A percentile compares a stretch with the other conserved stretches of the same genome.
Conservation (phyloP, 2,113 vertebrate genomes). For the Pelecanus crispus region DNA sequence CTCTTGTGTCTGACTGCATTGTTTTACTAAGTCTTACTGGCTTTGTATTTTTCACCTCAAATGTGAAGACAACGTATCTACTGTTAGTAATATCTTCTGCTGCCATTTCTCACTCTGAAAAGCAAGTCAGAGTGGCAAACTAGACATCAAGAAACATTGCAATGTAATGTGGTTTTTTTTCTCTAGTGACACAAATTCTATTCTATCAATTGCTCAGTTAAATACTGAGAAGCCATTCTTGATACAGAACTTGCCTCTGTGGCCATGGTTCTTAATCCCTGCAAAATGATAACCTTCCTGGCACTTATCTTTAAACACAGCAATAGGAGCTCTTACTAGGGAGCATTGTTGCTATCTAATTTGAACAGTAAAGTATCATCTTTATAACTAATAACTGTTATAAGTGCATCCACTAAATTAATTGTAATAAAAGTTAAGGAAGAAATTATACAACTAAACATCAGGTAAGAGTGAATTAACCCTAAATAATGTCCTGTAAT, state of each 20-base stretch:
- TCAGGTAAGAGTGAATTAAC: background rate
- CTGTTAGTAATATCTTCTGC: background rate
- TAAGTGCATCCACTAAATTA: background rate
- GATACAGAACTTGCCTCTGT: background rate
- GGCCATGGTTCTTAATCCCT: background rate
- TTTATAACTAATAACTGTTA: background rate
- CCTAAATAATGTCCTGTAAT: background rate
- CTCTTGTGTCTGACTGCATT: background rate
- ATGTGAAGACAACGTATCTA: background rate
- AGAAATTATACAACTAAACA: background rate
- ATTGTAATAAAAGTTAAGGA: background rate
- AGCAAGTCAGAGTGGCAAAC: background rate
- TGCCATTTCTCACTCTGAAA: background rate
- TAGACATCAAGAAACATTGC: background rate
- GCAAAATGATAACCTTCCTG: background rate
- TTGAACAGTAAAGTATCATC: background rate
- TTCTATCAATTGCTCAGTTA: background rate
- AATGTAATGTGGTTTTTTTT: background rate
- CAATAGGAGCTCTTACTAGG: background rate
- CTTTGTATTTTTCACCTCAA: background rate
- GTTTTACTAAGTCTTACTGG: background rate
- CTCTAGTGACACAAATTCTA: background rate
- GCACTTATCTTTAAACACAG: background rate
- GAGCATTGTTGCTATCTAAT: background rate
- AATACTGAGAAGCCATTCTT: background rate